These are phyloP conservation scores for Leuctra nigra DNA, from an alignment of 2,888 invertebrate species.

Conservation along the genomic window DNA sequence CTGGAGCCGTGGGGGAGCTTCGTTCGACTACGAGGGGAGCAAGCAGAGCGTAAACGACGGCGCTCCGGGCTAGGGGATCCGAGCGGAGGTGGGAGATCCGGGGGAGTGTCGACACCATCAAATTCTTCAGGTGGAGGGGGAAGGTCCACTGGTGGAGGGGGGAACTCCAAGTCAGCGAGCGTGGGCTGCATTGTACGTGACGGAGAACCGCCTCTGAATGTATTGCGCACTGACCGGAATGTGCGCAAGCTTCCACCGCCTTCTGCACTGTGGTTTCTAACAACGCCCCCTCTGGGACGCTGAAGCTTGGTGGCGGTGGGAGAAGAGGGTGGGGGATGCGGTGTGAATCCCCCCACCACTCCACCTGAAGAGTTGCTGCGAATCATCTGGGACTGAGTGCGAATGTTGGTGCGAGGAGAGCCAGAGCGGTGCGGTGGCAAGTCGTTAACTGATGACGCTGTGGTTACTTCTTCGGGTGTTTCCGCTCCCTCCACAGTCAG, in stretches of 20 bases:
- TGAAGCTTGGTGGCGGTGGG: slow-evolving; percentile 51
- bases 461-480: slow-evolving; percentile 36
- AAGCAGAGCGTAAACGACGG: slow-evolving; percentile 28
- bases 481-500: slow-evolving; percentile 22
- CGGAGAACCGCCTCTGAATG: slow-evolving; percentile 47
- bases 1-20: slow-evolving; percentile 20
- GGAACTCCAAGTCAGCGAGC: slow-evolving; percentile 78
- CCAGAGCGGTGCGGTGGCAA: slow-evolving; percentile 45
- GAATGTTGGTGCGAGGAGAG: slow-evolving; percentile 57
- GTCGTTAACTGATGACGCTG: slow-evolving; percentile 37
- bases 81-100: slow-evolving; percentile 34
- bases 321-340: slow-evolving; percentile 25
- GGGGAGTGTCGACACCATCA: slow-evolving; percentile 26
- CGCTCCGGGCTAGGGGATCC: slow-evolving; percentile 32
- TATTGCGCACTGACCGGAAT: slow-evolving; percentile 30
- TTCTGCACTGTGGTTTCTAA: slow-evolving; percentile 23
- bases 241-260: slow-evolving; percentile 25
- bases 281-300: slow-evolving; percentile 42
- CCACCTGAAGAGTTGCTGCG: slow-evolving; percentile 84
- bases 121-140: slow-evolving; percentile 71
- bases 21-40: slow-evolving; percentile 30
- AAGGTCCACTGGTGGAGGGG: slow-evolving; percentile 74
- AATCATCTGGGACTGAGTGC: slow-evolving; percentile 72
- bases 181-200: slow-evolving; percentile 64
- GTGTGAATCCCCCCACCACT: slow-evolving; percentile 32